Percentiles rank a stretch among this genome's conserved stretches.
phyloP scores from a whole-genome alignment of 1,140 invertebrate species.

The Hypothenemus hampei region DNA sequence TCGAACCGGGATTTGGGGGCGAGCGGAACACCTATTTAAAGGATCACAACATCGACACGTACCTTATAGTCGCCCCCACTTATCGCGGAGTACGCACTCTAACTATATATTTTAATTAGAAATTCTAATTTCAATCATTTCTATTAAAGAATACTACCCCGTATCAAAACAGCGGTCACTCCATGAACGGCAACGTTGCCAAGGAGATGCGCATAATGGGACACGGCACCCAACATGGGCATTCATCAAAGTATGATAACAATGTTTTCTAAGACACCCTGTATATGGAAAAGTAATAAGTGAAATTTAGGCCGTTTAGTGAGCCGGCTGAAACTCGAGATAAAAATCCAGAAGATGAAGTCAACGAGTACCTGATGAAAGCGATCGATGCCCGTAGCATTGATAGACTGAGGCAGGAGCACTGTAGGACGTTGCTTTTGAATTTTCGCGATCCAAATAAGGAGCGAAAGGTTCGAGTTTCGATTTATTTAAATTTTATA shows the following conservation, averaged over 20 bases:
- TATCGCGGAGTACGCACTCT: conserved; percentile 57
- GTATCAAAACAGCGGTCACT: conserved; percentile 53
- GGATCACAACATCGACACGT: conserved; percentile 90
- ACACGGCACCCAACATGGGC: conserved; percentile 64
- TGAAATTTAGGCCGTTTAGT: conserved; percentile 55
- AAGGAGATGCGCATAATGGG: conserved; percentile 87
- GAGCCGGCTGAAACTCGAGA: conserved; percentile 50
- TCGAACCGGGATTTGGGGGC: conserved; percentile 80
- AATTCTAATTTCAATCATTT: neutral
- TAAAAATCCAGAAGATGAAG: conserved; percentile 83
- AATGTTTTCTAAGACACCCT: neutral
- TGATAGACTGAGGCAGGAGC: conserved; percentile 77
- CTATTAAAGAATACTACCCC: conserved; percentile 40
- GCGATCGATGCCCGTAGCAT: conserved; percentile 93
- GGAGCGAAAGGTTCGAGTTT: conserved; percentile 66
- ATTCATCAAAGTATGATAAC: conserved; percentile 58
- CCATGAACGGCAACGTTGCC: conserved; percentile 72
- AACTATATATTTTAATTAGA: conserved; percentile 17
- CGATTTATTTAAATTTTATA: neutral
- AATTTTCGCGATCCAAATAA: conserved; percentile 72
- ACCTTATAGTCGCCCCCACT: conserved; percentile 75
- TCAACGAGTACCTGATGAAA: conserved; percentile 89
- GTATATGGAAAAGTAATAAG: neutral
- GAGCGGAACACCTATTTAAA: conserved; percentile 82
- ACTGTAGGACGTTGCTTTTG: conserved; percentile 75